Percentiles rank a stretch among this genome's conserved stretches.
These are phyloP conservation scores for Struthidea cinerea DNA, from an alignment of 2,113 vertebrate species.

Conservation along the genomic window DNA sequence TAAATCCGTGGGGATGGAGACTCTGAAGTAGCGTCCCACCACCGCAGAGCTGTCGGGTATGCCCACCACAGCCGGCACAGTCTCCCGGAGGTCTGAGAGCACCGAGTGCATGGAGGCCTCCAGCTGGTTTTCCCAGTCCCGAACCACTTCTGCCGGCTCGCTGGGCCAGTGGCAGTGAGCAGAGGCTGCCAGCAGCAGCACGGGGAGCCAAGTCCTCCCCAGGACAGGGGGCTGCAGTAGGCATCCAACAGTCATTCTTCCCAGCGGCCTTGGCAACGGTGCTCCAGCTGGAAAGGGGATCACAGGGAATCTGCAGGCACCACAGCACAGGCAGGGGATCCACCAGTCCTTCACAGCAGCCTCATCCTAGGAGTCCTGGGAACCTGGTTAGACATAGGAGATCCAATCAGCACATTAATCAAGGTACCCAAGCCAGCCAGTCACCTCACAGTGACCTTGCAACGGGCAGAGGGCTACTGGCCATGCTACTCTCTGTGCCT, in stretches of 20 bases:
- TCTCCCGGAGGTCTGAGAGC: slow-evolving; percentile 79
- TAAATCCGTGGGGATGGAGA: slow-evolving; percentile 80
- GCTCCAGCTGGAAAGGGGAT: background rate
- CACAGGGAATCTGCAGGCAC: background rate
- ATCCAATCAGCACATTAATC: background rate
- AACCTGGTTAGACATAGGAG: slow-evolving; percentile 58
- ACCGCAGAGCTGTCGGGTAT: slow-evolving; percentile 86
- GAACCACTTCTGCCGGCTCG: slow-evolving; percentile 70
- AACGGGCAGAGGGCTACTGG: background rate
- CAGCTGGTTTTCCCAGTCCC: slow-evolving; percentile 83
- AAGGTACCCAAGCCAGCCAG: background rate
- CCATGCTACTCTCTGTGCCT: fast-evolving
- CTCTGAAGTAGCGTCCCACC: slow-evolving; percentile 85
- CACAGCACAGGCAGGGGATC: background rate
- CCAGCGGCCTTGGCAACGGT: background rate
- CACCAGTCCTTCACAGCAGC: slow-evolving; percentile 55
- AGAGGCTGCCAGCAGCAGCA: slow-evolving; percentile 73
- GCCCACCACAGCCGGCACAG: slow-evolving; percentile 72
- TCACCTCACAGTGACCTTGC: background rate
- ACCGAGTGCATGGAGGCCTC: slow-evolving; percentile 93
- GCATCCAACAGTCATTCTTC: slow-evolving; percentile 75
- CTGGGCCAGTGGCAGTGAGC: slow-evolving; percentile 72
- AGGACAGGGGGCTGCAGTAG: slow-evolving; percentile 60
- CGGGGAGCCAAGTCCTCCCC: slow-evolving; percentile 77
- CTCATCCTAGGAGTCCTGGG: slow-evolving; percentile 59